Conservation (phyloP, 2,113 vertebrate genomes). For the Syrrhaptes paradoxus region DNA sequence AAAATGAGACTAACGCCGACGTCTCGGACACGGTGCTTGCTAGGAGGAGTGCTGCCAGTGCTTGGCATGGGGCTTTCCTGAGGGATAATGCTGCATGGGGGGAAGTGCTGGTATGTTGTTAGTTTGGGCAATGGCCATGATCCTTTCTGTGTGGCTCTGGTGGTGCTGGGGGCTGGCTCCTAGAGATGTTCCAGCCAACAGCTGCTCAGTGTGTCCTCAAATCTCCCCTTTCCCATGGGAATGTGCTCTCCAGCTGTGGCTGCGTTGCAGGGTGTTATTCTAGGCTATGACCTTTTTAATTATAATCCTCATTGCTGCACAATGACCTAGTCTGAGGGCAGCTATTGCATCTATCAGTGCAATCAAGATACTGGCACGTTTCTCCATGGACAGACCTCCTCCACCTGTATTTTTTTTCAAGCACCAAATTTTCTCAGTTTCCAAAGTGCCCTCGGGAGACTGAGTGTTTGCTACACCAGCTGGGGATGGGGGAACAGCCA, state of each 20-base stretch:
- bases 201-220: background rate
- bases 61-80: background rate
- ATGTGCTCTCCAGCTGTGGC: background rate
- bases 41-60: background rate
- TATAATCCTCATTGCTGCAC: background rate
- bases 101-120: background rate
- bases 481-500: background rate
- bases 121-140: rapidly evolving
- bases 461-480: background rate
- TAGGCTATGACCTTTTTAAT: conserved; percentile 41
- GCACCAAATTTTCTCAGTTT: background rate
- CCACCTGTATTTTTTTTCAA: background rate
- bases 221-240: background rate
- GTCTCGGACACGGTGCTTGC: rapidly evolving
- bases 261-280: background rate
- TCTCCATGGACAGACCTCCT: background rate
- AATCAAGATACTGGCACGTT: background rate
- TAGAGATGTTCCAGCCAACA: background rate
- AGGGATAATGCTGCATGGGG: background rate
- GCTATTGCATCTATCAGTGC: background rate
- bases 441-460: conserved; percentile 17
- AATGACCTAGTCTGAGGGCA: conserved; percentile 10
- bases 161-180: background rate
- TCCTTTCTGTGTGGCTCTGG: rapidly evolving
- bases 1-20: background rate